These are phyloP conservation scores for Zele albiditarsus DNA, from an alignment of 2,888 invertebrate genomes.

Conservation along the genomic window DNA sequence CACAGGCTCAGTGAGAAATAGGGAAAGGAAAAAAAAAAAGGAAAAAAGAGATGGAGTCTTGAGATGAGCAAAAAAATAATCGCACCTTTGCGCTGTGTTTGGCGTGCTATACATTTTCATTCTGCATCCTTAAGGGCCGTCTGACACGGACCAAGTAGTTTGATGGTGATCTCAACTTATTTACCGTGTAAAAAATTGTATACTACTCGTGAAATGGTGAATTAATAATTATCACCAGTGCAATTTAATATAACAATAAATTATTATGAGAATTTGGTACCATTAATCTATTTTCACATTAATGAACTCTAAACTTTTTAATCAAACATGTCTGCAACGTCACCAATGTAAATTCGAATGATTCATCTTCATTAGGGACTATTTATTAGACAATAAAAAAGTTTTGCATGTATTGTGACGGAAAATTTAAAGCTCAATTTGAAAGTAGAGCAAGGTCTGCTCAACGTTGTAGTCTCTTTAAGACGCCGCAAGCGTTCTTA, in stretches of 20 bases:
- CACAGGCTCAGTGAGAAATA: constrained; percentile 35
- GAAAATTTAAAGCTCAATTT: constrained; percentile 2
- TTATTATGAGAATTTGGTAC: not conserved
- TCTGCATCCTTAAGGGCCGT: constrained; percentile 33
- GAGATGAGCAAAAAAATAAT: constrained; percentile 32
- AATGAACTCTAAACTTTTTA: not conserved
- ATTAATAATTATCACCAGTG: constrained; percentile 42
- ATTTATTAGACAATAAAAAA: not conserved
- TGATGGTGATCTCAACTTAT: constrained; percentile 45
- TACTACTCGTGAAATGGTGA: constrained; percentile 13
- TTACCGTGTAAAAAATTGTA: constrained; percentile 35
- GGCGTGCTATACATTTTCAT: constrained; percentile 50
- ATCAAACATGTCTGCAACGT: not conserved
- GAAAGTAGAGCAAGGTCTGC: constrained; percentile 31
- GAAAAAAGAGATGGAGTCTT: constrained; percentile 26
- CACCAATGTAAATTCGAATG: not conserved
- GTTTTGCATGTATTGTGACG: not conserved
- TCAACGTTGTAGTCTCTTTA: constrained; percentile 16
- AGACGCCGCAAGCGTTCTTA: constrained; percentile 49
- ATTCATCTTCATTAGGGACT: not conserved
- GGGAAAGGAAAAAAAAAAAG: constrained; percentile 10
- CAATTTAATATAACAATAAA: not conserved
- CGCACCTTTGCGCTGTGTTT: constrained; percentile 37
- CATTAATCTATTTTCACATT: not conserved
- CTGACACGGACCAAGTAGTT: constrained; percentile 47